Evolutionary conservation across 2,113 vertebrate species (phyloP).

Genomic region (Scomber japonicus): DNA sequence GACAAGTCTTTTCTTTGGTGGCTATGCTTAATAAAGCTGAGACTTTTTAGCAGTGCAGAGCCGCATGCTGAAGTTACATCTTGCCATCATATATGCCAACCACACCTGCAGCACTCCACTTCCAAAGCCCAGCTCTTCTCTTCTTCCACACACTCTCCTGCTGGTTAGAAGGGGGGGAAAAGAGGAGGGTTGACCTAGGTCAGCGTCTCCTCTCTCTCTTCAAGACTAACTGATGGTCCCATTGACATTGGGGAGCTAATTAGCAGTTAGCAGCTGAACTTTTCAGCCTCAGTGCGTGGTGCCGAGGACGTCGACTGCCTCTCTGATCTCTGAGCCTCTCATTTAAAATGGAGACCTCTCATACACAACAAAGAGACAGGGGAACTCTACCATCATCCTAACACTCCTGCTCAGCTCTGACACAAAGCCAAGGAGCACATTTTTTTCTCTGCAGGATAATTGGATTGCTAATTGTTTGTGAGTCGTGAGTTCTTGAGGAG

Average conservation of each 20-base stretch:
- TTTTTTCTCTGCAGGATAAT: constrained; percentile 56
- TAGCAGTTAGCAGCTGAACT: constrained; percentile 61
- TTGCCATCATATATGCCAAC: neutral
- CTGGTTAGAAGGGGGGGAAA: neutral
- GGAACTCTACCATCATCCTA: neutral
- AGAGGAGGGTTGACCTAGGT: constrained; percentile 45
- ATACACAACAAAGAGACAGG: constrained; percentile 37
- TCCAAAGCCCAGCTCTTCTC: constrained; percentile 13
- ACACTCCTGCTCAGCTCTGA: constrained; percentile 35
- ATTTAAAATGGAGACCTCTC: constrained; percentile 51
- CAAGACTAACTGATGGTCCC: constrained; percentile 47
- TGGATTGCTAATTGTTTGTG: constrained; percentile 72
- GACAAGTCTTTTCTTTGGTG: neutral
- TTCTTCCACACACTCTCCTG: constrained; percentile 15
- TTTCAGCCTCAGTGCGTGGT: constrained; percentile 15
- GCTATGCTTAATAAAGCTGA: neutral
- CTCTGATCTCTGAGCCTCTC: constrained; percentile 62
- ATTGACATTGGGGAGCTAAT: constrained; percentile 70
- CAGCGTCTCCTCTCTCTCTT: constrained; percentile 46
- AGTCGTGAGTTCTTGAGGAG: constrained; percentile 16
- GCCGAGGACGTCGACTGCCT: constrained; percentile 39
- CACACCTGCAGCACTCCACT: constrained; percentile 29
- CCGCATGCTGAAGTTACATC: neutral
- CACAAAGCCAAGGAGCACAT: constrained; percentile 48
- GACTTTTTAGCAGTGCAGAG: neutral